Conservation (phyloP, 2,888 invertebrate species). For the Drosophila borborema region DNA sequence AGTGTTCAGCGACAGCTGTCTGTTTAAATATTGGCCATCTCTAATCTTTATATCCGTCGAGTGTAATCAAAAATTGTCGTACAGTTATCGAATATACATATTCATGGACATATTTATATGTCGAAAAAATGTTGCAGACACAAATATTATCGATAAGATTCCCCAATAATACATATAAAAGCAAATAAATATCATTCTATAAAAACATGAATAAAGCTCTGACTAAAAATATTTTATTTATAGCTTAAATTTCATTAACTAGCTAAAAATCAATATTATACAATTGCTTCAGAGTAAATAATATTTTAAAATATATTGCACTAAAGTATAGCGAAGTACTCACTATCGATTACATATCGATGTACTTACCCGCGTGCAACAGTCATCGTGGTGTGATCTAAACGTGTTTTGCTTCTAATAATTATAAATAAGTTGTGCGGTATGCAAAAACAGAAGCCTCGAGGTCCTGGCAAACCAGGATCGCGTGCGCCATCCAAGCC, state of each 20-base stretch:
- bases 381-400: slow-evolving; percentile 6
- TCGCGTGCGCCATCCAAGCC: slow-evolving; percentile 8
- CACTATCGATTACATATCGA: slow-evolving; percentile 19
- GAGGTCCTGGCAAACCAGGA: slow-evolving; percentile 31
- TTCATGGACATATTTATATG: slow-evolving; percentile 8
- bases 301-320: neutral
- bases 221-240: neutral
- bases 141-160: neutral
- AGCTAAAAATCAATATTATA: neutral
- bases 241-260: neutral
- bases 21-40: slow-evolving; percentile 12
- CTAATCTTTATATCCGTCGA: neutral
- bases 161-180: neutral
- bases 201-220: neutral
- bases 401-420: slow-evolving; percentile 43
- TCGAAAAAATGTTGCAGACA: neutral
- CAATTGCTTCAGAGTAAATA: neutral
- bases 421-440: slow-evolving; percentile 7
- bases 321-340: neutral
- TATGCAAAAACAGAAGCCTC: slow-evolving; percentile 39
- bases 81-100: neutral
- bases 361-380: slow-evolving; percentile 23
- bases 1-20: neutral
- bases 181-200: neutral
- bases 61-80: slow-evolving; percentile 15